phyloP scores from a whole-genome alignment of 1,140 invertebrate genomes.

The Steinernema feltiae region DNA sequence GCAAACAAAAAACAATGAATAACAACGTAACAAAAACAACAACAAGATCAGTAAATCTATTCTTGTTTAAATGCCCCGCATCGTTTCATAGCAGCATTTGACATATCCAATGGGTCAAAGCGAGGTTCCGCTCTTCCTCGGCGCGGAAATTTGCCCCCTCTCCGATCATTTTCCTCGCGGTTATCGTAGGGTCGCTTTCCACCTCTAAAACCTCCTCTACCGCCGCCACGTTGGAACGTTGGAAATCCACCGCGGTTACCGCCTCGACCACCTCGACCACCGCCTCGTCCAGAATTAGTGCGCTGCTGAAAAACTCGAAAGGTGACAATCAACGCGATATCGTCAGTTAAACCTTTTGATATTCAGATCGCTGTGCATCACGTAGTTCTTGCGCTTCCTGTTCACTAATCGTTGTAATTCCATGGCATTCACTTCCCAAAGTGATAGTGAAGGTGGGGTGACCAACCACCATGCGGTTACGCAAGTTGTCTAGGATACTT shows the following conservation, averaged over 20 bases:
- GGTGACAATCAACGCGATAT: background rate
- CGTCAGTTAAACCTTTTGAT: background rate
- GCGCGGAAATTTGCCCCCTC: background rate
- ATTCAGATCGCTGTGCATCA: background rate
- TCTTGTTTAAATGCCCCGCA: background rate
- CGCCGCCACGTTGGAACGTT: background rate
- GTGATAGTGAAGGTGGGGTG: constrained; percentile 32
- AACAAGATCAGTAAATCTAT: background rate
- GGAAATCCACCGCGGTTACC: constrained; percentile 23
- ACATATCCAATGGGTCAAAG: background rate
- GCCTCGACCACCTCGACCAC: background rate
- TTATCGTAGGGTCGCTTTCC: background rate
- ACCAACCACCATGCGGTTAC: constrained; percentile 34
- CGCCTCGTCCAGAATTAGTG: background rate
- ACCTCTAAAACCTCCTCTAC: constrained; percentile 3
- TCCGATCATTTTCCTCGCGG: background rate
- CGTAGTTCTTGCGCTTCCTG: constrained; percentile 25
- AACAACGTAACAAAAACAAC: background rate
- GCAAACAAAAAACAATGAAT: background rate
- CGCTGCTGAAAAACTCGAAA: background rate
- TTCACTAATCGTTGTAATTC: constrained; percentile 17
- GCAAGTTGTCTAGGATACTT: constrained; percentile 30
- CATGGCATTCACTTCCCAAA: constrained; percentile 20
- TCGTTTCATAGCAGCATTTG: background rate
- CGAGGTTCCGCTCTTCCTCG: background rate